Conservation (phyloP, 35 echinoderm and acorn worm genomes). For the Amphiura filiformis region DNA sequence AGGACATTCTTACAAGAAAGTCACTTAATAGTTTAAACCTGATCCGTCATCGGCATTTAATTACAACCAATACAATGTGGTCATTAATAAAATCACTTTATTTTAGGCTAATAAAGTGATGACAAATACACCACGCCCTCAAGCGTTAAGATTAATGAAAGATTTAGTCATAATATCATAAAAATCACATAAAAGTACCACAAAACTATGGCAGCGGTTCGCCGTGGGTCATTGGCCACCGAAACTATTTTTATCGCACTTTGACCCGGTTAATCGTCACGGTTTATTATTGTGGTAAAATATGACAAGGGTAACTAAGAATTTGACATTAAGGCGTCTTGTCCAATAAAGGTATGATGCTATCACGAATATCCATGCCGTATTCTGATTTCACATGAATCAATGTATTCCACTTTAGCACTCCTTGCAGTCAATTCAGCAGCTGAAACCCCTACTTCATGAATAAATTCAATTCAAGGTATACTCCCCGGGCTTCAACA, state of each 20-base stretch:
- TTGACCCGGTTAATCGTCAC: constrained; percentile 1
- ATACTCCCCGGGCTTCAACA: background rate
- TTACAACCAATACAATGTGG: too few relatives aligned
- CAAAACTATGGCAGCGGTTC: background rate
- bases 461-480: background rate
- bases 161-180: background rate
- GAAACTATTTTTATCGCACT: background rate
- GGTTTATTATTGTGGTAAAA: background rate
- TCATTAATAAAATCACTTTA: too few relatives aligned
- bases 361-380: background rate
- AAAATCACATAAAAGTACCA: background rate
- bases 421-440: background rate
- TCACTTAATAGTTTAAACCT: too few relatives aligned
- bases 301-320: background rate
- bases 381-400: background rate
- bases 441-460: background rate
- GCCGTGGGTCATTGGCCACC: background rate
- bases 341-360: background rate
- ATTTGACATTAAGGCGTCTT: background rate
- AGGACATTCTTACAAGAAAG: too few relatives aligned
- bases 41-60: too few relatives aligned
- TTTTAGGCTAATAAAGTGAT: background rate
- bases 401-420: background rate
- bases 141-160: background rate
- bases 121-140: background rate